phyloP scores from a whole-genome alignment of 1,140 invertebrate species.

The Drosophila malerkotliana region DNA sequence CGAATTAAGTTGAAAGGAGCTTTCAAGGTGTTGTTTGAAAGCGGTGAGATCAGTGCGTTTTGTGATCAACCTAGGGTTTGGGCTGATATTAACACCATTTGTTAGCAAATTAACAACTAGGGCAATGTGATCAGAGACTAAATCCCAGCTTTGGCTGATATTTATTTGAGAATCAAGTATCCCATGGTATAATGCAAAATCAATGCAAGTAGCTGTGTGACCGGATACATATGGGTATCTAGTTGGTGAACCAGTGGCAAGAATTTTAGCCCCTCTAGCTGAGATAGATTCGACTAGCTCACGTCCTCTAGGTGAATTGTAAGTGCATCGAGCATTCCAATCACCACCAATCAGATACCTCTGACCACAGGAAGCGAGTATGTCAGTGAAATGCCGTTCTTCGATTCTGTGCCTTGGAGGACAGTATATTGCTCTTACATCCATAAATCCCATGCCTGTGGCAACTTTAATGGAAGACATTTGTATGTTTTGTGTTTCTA shows the following conservation, averaged over 20 bases:
- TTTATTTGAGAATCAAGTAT: not conserved
- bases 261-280: not conserved
- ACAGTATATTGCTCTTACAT: too few relatives aligned
- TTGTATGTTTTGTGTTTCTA: too few relatives aligned
- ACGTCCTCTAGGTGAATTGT: not conserved
- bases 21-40: not conserved
- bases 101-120: not conserved
- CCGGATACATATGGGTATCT: not conserved
- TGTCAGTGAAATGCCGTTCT: too few relatives aligned
- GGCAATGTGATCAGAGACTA: conserved; percentile 33
- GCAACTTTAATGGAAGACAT: too few relatives aligned
- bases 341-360: too few relatives aligned
- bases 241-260: not conserved
- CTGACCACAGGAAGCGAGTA: too few relatives aligned
- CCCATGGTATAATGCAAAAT: not conserved
- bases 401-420: too few relatives aligned
- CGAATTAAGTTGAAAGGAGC: not conserved
- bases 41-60: not conserved
- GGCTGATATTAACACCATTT: not conserved
- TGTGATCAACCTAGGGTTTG: conserved; percentile 16
- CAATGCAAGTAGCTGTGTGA: not conserved
- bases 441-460: too few relatives aligned
- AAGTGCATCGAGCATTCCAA: not conserved
- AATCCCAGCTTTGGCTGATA: conserved; percentile 9
- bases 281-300: not conserved